Conservation (phyloP, 2,888 invertebrate genomes). For the Bellardia bayeri region DNA sequence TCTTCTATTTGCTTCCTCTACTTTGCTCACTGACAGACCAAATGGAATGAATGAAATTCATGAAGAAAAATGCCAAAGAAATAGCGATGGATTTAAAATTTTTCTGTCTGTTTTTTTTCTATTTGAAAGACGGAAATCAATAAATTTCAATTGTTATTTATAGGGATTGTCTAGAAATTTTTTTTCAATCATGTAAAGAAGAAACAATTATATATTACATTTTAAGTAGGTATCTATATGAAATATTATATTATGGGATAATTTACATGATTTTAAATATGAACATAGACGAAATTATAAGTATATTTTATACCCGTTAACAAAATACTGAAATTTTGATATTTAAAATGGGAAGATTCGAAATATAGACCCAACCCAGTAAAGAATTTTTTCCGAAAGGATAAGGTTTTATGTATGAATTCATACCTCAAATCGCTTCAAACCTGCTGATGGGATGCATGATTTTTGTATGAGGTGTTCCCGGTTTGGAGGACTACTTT, state of each 20-base stretch:
- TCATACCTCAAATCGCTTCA: too few species aligned
- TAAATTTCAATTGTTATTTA: constrained; percentile 52
- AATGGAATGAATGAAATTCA: constrained; percentile 5
- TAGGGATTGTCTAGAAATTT: constrained; percentile 11
- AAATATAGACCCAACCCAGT: too few species aligned
- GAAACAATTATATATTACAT: constrained; percentile 1
- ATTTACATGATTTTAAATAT: constrained; percentile 17
- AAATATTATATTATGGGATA: constrained; percentile 1
- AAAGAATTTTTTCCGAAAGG: too few species aligned
- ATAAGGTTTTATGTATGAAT: too few species aligned
- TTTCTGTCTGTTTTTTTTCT: not conserved
- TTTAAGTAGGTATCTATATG: constrained; percentile 11
- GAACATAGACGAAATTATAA: not conserved
- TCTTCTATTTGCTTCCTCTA: not conserved
- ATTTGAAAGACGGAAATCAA: constrained; percentile 46
- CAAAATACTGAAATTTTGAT: too few species aligned
- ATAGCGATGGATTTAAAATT: constrained; percentile 20
- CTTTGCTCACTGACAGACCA: not conserved
- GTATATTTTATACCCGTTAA: too few species aligned
- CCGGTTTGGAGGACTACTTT: too few species aligned
- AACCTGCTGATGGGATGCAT: too few species aligned
- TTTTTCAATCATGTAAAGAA: constrained; percentile 36
- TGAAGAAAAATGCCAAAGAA: constrained; percentile 31
- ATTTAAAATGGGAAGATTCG: too few species aligned
- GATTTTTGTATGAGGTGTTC: too few species aligned